Base-by-base conservation (phyloP, 2,888 invertebrate genomes). In the Polydrusus cervinus region DNA sequence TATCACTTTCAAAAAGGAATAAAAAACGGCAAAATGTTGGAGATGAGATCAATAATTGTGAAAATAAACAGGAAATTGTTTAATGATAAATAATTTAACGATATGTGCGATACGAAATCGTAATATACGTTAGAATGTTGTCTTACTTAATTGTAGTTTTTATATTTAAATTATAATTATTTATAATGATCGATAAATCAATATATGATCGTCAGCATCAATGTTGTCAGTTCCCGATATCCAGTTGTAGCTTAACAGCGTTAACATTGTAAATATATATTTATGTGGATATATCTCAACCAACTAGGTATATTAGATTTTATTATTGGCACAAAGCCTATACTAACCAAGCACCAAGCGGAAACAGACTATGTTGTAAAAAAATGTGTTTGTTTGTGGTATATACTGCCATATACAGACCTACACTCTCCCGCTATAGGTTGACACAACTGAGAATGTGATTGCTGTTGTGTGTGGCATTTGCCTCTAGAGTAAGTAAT, bases 21-120 rank as follows among this genome's bases (percentile, higher is more conserved):
- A 64, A 71, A 71, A 75, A 71, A 43, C 66, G 66, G 70, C 55
- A 55, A 79, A 71, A 73, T 71, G 75, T 79, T 78, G 80, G 79
- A 79, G 77, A 76, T 78, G 71, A 78, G 74, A 78, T 75, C 69
- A 75, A 71, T 64, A 3, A 25, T 45, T 60, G 30, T 68, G 73
- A 72, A 74, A 76, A 74, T 78, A 74, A 79, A 80, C 80, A 80
- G 80, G 79, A 80, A 80, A 79, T 80, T 77, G 78, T 80, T 79
- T 77, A 79, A 78, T 79, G 75, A 75, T 77, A 74, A 79, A n/a
- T n/a, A n/a, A 76, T 74, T 70, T 3, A 68, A 64, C 62, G 64
- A 74, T 74, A 69, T 51, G 38, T 40, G 57, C 57, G 66, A 72
- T 72, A 72, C 16, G 47, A 49, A 49, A 11, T 38, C 51, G 38